Percentiles rank a stretch among this genome's conserved stretches.
phyloP scores from a whole-genome alignment of 2,113 vertebrate genomes.

The Syngnathus floridae region DNA sequence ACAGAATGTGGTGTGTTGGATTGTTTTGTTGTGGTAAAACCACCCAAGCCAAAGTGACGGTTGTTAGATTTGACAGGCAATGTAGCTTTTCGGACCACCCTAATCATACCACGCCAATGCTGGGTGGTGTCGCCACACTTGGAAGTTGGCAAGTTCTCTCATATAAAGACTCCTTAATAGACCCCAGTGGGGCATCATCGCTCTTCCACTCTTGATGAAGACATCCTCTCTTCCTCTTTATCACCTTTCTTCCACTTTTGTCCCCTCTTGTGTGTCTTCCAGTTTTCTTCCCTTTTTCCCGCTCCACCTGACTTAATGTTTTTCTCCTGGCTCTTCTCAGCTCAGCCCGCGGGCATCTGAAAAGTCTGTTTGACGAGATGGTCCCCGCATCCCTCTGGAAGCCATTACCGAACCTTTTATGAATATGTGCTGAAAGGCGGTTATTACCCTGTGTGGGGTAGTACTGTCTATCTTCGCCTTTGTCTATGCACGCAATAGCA shows the following conservation, averaged over 20 bases:
- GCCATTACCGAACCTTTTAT: conserved; percentile 73
- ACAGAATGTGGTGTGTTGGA: not conserved
- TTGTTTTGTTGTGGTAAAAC: conserved; percentile 2
- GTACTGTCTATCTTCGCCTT: conserved; percentile 4
- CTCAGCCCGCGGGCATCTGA: conserved; percentile 62
- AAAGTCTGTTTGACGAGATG: conserved; percentile 62
- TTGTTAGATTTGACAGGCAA: conserved; percentile 4
- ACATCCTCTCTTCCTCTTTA: conserved; percentile 39
- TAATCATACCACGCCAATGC: conserved; percentile 32
- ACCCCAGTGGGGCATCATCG: conserved; percentile 73
- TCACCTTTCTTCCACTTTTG: not conserved
- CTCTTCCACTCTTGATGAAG: conserved; percentile 73
- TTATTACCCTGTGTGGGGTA: conserved; percentile 48
- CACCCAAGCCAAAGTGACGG: not conserved
- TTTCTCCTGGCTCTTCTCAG: conserved; percentile 48
- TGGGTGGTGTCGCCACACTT: conserved; percentile 38
- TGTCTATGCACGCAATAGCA: conserved; percentile 1
- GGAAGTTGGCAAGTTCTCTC: conserved; percentile 42
- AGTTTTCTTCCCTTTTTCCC: conserved; percentile 4
- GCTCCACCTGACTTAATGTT: conserved; percentile 43
- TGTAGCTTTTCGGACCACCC: conserved; percentile 35
- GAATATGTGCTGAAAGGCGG: conserved; percentile 68
- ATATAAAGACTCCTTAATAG: conserved; percentile 70
- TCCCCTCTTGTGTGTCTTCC: not conserved
- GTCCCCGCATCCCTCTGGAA: conserved; percentile 66